Base-by-base conservation (phyloP, 2,113 vertebrate species). In the Plecturocebus donacophilus region DNA sequence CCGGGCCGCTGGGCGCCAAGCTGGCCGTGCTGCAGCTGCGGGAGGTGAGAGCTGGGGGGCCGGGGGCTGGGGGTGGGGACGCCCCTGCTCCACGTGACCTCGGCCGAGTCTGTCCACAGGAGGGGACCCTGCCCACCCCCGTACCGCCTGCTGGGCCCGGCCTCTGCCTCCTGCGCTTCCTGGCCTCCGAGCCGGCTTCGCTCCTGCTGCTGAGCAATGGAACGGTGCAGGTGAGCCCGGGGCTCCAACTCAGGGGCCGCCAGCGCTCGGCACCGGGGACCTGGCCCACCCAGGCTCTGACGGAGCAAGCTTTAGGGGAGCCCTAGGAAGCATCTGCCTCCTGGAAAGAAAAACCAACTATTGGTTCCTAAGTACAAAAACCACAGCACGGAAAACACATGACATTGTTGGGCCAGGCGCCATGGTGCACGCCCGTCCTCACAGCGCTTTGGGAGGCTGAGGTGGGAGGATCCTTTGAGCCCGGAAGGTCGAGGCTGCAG, bases 121-220 rank as follows among this genome's bases (percentile, higher is more conserved):
- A 99, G 95, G 98, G 98, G 76, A 96, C 98, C 95, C 90, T 98
- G 61, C 66, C 85, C 95, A 0, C 1, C 3, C 27, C 87, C 97
- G 0, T 19, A 4, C 32, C 14, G 0, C 97, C 91, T 0, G 66
- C 98, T 52, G 97, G 32, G 68, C 98, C 82, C 45, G 97, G 42
- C 56, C 87, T 83, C 84, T 82, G 98, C 16, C 99, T 99, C 82
- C 98, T 99, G 93, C 98, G 99, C 91, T 99, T 99, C 98, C 98
- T 99, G 35, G 99, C 98, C 66, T 99, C 99, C 0, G 98, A 99
- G 56, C 98, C 98, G 10, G 99, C 99, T 0, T 97, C 99, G 40
- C 98, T 99, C 61, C 99, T 99, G 99, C 98, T 99, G 45, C 99
- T 99, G 97, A 99, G 99, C 21, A 98, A 99, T 0, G 98, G 98